These are phyloP conservation scores for Phaedon cochleariae DNA, from an alignment of 2,888 invertebrate species.

Conservation along the genomic window DNA sequence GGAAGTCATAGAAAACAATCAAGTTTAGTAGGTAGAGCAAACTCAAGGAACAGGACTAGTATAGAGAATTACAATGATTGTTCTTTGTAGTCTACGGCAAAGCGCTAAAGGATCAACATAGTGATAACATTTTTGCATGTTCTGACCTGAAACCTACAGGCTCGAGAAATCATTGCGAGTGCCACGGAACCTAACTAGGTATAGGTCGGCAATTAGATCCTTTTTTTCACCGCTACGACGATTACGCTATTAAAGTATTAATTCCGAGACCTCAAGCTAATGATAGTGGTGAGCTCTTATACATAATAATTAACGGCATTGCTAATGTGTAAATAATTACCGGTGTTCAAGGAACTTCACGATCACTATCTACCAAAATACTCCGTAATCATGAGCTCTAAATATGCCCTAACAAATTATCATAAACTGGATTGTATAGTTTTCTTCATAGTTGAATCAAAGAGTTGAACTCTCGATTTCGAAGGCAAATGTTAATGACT, in stretches of 20 bases:
- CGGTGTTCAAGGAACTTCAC: slow-evolving; percentile 57
- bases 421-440: slow-evolving; percentile 40
- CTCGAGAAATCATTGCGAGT: slow-evolving; percentile 20
- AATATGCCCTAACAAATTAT: slow-evolving; percentile 53
- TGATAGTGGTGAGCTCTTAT: slow-evolving; percentile 57
- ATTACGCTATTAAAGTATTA: slow-evolving; percentile 61
- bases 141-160: too few species aligned
- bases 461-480: background rate
- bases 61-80: too few species aligned
- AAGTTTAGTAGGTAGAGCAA: too few species aligned
- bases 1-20: too few species aligned
- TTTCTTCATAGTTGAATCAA: background rate
- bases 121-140: too few species aligned
- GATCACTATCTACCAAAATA: slow-evolving; percentile 57
- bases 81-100: too few species aligned
- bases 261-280: slow-evolving; percentile 60
- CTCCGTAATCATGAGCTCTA: slow-evolving; percentile 52
- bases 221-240: slow-evolving; percentile 47
- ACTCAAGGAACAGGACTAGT: too few species aligned
- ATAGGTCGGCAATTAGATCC: slow-evolving; percentile 42
- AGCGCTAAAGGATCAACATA: too few species aligned
- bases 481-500: too few species aligned
- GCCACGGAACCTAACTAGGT: slow-evolving; percentile 8
- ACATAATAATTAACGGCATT: slow-evolving; percentile 60
- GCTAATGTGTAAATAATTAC: slow-evolving; percentile 64